These are phyloP conservation scores for Brachyalestes nurse DNA, from an alignment of 2,797 vertebrate genomes.

Conservation along the genomic window DNA sequence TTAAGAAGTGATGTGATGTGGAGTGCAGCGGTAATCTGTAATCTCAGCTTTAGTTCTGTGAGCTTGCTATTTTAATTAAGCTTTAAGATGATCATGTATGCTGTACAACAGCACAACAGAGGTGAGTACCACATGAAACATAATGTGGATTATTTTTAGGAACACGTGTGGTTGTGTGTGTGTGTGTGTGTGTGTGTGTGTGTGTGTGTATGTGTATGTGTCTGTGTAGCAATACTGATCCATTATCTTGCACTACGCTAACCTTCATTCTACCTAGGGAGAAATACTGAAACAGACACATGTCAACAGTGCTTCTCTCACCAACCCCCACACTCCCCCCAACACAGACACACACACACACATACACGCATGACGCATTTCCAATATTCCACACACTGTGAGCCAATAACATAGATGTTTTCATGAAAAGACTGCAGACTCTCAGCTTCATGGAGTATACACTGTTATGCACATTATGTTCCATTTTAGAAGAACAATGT, in stretches of 20 bases:
- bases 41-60: neutral
- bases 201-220: neutral
- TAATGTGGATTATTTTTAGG: neutral
- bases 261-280: slow-evolving; percentile 13
- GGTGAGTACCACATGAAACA: neutral
- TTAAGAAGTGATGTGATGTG: slow-evolving; percentile 1
- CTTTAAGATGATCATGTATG: slow-evolving; percentile 22
- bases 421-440: slow-evolving; percentile 9
- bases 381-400: slow-evolving; percentile 31
- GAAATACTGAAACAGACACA: slow-evolving; percentile 48
- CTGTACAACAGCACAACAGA: neutral
- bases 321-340: slow-evolving; percentile 15
- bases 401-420: slow-evolving; percentile 37
- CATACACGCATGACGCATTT: slow-evolving; percentile 37
- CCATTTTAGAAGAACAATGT: neutral
- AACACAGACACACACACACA: too few relatives aligned
- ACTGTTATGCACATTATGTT: neutral
- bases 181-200: slow-evolving; percentile 12
- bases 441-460: slow-evolving; percentile 1
- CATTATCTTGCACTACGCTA: neutral
- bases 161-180: slow-evolving; percentile 5
- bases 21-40: slow-evolving; percentile 2
- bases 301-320: slow-evolving; percentile 48
- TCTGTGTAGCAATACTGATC: neutral
- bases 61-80: slow-evolving; percentile 4